Base-by-base conservation (phyloP, 2,797 vertebrate genomes). In the Xyrichtys novacula region DNA sequence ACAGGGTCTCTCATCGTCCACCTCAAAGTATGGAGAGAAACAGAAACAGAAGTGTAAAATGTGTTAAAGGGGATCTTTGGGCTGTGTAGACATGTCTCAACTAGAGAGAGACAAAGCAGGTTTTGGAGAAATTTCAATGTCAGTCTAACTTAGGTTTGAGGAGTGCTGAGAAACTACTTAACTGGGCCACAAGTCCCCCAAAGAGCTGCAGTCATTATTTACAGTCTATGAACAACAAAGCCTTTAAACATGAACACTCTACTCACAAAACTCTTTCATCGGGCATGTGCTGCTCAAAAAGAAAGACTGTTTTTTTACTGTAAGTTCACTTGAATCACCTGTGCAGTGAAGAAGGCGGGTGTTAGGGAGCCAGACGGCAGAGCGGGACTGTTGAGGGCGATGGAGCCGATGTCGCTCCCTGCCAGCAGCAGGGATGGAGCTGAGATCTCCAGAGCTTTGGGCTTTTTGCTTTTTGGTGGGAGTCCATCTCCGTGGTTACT, bases 331-430 rank as follows among this genome's bases (percentile, higher is more conserved):
- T 19, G 15, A 25, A 40, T 40, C 2, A 98, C 97, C 96, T 98
- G 96, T 72, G 97, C 95, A 1, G 96, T 96, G 91, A 97, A 98
- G 91, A 98, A 97, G 86, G 97, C 96, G 8, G 96, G 95, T 70
- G 97, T 98, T 77, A 98, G 93, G 57, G 97, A 98, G 43, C 97
- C 97, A 0, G 96, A 98, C 7, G 97, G 97, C 68, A 98, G 95
- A 0, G 97, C 96, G 0, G 96, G 96, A 85, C 96, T 98, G 92
- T 96, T 98, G 80, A 98, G 96, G 71, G 97, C 96, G 5, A 98
- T 97, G 77, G 97, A 98, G 89, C 96, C 95, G 0, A 97, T 93
- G 84, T 98, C 96, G 1, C 93, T 96, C 85, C 95, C 93, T 5
- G 96, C 92, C 1, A 97, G 94, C 69, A 97, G 92, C 88, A 98